Conservation (phyloP, 92 coral and sea anemone species). For the Paramuricea clavata region DNA sequence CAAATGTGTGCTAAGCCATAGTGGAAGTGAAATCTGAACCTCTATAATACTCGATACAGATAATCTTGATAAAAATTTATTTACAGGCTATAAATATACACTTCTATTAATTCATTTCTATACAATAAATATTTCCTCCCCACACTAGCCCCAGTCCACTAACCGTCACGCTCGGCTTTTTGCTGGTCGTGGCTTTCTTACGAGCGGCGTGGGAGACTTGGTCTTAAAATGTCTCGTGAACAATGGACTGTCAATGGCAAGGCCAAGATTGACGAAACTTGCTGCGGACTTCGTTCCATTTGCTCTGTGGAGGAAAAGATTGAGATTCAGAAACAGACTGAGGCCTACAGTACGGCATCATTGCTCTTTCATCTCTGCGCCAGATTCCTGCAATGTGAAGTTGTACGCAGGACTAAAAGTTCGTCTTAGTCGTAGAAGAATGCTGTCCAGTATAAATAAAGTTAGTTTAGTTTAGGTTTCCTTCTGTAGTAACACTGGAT, state of each 20-base stretch:
- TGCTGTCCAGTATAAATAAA: too few relatives aligned
- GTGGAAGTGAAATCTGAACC: not conserved
- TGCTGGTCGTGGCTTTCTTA: conserved; percentile 6
- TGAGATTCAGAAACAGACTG: not conserved
- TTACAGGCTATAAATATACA: not conserved
- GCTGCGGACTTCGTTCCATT: conserved; percentile 89
- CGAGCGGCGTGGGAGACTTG: not conserved
- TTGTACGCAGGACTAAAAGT: too few relatives aligned
- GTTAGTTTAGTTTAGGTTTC: too few relatives aligned
- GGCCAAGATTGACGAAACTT: conserved; percentile 88
- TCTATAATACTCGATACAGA: not conserved
- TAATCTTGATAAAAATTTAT: not conserved
- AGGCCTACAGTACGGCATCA: too few relatives aligned
- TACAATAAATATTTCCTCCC: not conserved
- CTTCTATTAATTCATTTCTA: not conserved
- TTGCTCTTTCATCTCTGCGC: too few relatives aligned
- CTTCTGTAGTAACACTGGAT: too few relatives aligned
- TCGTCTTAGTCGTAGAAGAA: too few relatives aligned
- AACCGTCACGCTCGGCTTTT: conserved; percentile 21
- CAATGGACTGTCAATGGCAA: conserved; percentile 85
- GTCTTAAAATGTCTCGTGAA: conserved; percentile 14
- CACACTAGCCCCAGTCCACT: not conserved
- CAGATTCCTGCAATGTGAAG: too few relatives aligned
- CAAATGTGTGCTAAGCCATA: too few relatives aligned
- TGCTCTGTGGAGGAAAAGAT: not conserved